phyloP scores from a whole-genome alignment of 30 jellyfish, hydroid and myxozoan species.

The Aurelia aurita complex sp. Pacific region DNA sequence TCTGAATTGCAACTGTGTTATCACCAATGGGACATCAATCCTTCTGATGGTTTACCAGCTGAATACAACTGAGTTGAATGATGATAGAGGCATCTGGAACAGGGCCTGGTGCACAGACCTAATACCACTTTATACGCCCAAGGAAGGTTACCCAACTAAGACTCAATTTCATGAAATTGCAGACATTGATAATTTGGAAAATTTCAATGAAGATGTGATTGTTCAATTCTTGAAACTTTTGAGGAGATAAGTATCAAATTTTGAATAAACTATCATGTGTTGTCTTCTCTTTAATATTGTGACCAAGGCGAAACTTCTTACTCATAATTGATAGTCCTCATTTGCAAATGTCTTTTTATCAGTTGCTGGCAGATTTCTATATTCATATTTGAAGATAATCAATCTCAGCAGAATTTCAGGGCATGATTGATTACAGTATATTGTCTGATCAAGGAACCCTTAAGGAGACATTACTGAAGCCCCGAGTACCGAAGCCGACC shows the following conservation, averaged over 20 bases:
- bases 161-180: constrained; percentile 57
- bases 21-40: constrained; percentile 80
- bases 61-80: constrained; percentile 69
- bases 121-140: constrained; percentile 48
- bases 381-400: too few relatives aligned
- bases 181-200: constrained; percentile 17
- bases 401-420: too few relatives aligned
- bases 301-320: too few relatives aligned
- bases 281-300: too few relatives aligned
- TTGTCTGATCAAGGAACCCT: too few relatives aligned
- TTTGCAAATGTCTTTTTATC: too few relatives aligned
- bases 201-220: constrained; percentile 52
- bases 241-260: constrained; percentile 27
- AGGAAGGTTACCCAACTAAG: constrained; percentile 51
- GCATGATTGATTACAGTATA: too few relatives aligned
- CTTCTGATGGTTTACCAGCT: constrained; percentile 79
- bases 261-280: background rate
- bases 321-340: too few relatives aligned
- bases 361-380: too few relatives aligned
- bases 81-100: constrained; percentile 90
- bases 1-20: constrained; percentile 71
- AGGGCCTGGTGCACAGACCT: constrained; percentile 76
- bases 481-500: too few relatives aligned
- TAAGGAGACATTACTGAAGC: too few relatives aligned
- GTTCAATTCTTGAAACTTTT: constrained; percentile 32